phyloP scores from a whole-genome alignment of 1,140 invertebrate genomes.

The Drosophila bocqueti region DNA sequence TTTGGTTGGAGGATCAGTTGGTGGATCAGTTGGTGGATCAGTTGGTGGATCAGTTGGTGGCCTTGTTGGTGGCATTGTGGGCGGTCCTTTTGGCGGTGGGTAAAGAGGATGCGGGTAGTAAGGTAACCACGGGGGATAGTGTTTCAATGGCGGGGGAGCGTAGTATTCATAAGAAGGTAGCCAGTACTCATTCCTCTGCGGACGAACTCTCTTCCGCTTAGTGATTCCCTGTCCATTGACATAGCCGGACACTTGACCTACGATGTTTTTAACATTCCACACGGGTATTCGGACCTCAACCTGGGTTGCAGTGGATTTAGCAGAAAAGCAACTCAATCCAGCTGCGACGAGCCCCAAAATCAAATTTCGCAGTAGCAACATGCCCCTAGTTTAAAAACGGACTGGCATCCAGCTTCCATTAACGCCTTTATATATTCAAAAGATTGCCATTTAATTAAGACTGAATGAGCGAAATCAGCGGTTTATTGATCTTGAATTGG shows the following conservation, averaged over 20 bases:
- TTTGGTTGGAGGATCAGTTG: neutral
- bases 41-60: neutral
- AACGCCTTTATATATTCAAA: neutral
- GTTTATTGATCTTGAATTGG: neutral
- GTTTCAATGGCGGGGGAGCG: neutral
- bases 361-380: neutral
- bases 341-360: slow-evolving; percentile 1
- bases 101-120: neutral
- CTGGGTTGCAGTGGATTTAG: neutral
- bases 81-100: neutral
- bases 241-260: neutral
- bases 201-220: neutral
- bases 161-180: neutral
- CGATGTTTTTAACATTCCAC: neutral
- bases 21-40: neutral
- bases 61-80: neutral
- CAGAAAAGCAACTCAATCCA: neutral
- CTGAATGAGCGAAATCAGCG: neutral
- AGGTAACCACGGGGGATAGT: neutral
- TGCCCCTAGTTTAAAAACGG: neutral
- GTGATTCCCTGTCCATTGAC: neutral
- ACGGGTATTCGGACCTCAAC: slow-evolving; percentile 1
- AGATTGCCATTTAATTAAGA: neutral
- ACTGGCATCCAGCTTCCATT: neutral
- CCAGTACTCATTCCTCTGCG: neutral